phyloP scores from a whole-genome alignment of 2,888 invertebrate genomes.

The Ophion obscuratus region DNA sequence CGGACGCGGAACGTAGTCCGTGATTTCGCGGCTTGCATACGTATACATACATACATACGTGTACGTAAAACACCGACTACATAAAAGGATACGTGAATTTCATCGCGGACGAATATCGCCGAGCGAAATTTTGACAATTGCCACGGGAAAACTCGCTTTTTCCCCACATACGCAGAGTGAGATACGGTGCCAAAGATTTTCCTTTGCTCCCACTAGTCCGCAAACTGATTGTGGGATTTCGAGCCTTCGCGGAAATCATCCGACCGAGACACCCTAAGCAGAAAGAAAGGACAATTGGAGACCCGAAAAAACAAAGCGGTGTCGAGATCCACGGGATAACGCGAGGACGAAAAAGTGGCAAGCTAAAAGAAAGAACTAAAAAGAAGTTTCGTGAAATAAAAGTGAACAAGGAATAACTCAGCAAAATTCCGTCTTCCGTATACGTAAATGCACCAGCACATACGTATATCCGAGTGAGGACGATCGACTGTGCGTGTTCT shows the following conservation, averaged over 20 bases:
- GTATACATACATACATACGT: not conserved
- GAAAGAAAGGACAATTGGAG: not conserved
- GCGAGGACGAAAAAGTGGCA: constrained; percentile 14
- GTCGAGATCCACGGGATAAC: not conserved
- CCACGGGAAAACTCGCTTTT: not conserved
- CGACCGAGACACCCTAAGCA: not conserved
- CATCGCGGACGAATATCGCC: not conserved
- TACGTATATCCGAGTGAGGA: constrained; percentile 16
- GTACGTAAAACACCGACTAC: not conserved
- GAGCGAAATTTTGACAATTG: not conserved
- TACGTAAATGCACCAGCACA: not conserved
- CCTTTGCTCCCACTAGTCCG: not conserved
- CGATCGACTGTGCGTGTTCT: constrained; percentile 22
- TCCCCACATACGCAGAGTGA: constrained; percentile 4
- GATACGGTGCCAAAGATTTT: constrained; percentile 44
- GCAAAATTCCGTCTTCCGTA: not conserved
- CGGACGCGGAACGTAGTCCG: not conserved
- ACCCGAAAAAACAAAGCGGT: not conserved
- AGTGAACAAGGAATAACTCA: constrained; percentile 7
- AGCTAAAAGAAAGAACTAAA: not conserved
- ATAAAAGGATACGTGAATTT: not conserved
- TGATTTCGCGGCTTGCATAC: constrained; percentile 9
- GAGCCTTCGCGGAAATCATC: not conserved
- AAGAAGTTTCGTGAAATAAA: constrained; percentile 11
- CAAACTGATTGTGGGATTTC: not conserved